Evolutionary conservation across 2,888 invertebrate species (phyloP).

Genomic region (Lepidocyrtoides sp.): DNA sequence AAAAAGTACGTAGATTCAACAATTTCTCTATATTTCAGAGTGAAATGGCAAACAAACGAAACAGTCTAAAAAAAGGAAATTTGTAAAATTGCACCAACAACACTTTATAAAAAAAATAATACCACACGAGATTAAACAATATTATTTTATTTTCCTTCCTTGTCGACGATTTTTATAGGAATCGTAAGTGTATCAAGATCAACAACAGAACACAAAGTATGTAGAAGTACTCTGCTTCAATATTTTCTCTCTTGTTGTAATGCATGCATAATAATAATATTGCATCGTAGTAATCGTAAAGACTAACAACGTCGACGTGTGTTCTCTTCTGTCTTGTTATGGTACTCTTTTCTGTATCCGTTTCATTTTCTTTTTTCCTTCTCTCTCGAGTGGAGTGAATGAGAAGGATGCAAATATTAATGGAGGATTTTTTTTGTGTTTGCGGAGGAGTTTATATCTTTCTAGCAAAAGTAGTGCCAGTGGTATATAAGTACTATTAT

Average conservation of each 20-base stretch:
- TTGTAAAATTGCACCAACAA: not conserved
- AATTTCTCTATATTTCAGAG: not conserved
- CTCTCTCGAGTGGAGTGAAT: not conserved
- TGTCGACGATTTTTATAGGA: not conserved
- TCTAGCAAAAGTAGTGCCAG: not conserved
- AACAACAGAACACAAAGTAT: not conserved
- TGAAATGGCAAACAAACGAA: too few relatives aligned
- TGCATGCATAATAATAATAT: slow-evolving; percentile 29
- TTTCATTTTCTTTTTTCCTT: not conserved
- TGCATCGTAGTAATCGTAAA: not conserved
- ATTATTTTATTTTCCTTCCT: not conserved
- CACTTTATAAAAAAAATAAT: slow-evolving; percentile 21
- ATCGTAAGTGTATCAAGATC: not conserved
- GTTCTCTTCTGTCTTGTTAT: not conserved
- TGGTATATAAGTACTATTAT: slow-evolving; percentile 14
- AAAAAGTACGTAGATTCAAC: too few relatives aligned
- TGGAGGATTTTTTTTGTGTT: slow-evolving; percentile 5
- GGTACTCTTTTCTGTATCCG: not conserved
- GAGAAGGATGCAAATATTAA: slow-evolving; percentile 1
- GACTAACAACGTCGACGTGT: slow-evolving; percentile 4
- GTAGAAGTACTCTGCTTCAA: not conserved
- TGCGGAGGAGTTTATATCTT: not conserved
- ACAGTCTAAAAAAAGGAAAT: not conserved
- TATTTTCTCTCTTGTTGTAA: not conserved
- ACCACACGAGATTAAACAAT: slow-evolving; percentile 11